Percentiles rank a stretch among this genome's conserved stretches.
Evolutionary conservation across 2,888 invertebrate genomes (phyloP).

Genomic region (Oscheius myriophilus): DNA sequence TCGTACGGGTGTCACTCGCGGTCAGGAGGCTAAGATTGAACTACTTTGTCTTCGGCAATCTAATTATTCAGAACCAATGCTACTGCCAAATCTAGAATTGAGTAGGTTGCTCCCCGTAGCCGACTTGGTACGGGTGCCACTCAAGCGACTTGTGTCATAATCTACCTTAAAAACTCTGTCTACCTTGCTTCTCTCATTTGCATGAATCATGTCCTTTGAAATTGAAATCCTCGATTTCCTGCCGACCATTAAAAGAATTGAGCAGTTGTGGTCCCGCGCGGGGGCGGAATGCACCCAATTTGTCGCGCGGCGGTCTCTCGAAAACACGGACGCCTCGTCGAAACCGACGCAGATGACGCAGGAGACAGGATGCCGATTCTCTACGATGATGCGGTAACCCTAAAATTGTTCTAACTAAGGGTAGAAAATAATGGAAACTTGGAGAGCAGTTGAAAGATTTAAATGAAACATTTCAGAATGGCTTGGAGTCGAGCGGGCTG

Average conservation of each 20-base stretch:
- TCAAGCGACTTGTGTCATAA: background rate
- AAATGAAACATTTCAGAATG: constrained; percentile 19
- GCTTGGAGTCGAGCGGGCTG: constrained; percentile 29
- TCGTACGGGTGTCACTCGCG: too few relatives aligned
- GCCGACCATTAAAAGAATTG: background rate
- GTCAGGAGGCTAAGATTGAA: too few relatives aligned
- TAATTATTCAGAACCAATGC: too few relatives aligned
- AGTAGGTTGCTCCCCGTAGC: too few relatives aligned
- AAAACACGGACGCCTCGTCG: constrained; percentile 19
- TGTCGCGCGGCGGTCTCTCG: constrained; percentile 27
- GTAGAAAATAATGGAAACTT: background rate
- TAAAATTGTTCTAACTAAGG: background rate
- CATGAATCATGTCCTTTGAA: too few relatives aligned
- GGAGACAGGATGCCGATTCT: constrained; percentile 23
- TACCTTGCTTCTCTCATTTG: background rate
- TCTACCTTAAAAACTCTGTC: too few relatives aligned
- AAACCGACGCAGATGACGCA: constrained; percentile 24
- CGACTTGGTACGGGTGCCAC: too few relatives aligned
- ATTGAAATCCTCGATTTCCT: constrained; percentile 1
- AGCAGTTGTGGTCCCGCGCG: constrained; percentile 1
- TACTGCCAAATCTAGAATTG: too few relatives aligned
- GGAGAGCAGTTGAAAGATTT: background rate
- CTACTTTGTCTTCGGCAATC: too few relatives aligned
- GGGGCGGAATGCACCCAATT: constrained; percentile 31
- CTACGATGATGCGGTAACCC: constrained; percentile 9